A percentile compares a stretch with the other conserved stretches of the same genome.
These are phyloP conservation scores for Cerceris rybyensis DNA, from an alignment of 2,888 invertebrate genomes.

Conservation along the genomic window DNA sequence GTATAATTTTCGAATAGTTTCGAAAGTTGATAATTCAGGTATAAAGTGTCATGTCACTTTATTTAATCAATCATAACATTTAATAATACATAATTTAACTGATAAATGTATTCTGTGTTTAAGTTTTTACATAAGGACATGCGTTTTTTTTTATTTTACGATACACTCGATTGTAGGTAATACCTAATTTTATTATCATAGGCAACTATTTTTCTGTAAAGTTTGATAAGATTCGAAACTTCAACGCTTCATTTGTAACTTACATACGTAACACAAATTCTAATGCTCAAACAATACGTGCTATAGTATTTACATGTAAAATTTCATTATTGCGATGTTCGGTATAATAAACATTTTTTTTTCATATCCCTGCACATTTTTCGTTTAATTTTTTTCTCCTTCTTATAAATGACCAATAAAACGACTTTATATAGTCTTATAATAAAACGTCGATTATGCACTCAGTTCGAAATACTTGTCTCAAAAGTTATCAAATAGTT, in stretches of 20 bases:
- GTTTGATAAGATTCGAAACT: constrained; percentile 80
- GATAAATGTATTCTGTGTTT: constrained; percentile 77
- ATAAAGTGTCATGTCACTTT: constrained; percentile 81
- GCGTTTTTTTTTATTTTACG: constrained; percentile 76
- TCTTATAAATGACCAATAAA: constrained; percentile 41
- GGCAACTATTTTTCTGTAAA: constrained; percentile 79
- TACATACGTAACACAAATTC: constrained; percentile 75
- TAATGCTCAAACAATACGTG: constrained; percentile 54
- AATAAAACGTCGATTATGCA: constrained; percentile 34
- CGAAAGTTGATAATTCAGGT: constrained; percentile 70
- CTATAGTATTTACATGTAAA: constrained; percentile 65
- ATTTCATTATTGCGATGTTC: constrained; percentile 59
- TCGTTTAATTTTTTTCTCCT: constrained; percentile 27
- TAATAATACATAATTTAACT: constrained; percentile 81
- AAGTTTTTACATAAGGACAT: constrained; percentile 80
- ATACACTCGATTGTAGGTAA: constrained; percentile 78
- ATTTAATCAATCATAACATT: constrained; percentile 81
- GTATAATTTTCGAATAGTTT: constrained; percentile 27
- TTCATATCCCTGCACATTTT: constrained; percentile 37
- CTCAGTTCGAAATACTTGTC: constrained; percentile 30
- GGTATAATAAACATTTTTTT: constrained; percentile 48
- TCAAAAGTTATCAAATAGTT: constrained; percentile 50
- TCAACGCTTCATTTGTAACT: constrained; percentile 77
- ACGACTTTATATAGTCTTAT: constrained; percentile 41
- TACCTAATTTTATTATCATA: constrained; percentile 77